These are phyloP conservation scores for Planococcus citri DNA, from an alignment of 1,140 invertebrate genomes.

Conservation along the genomic window DNA sequence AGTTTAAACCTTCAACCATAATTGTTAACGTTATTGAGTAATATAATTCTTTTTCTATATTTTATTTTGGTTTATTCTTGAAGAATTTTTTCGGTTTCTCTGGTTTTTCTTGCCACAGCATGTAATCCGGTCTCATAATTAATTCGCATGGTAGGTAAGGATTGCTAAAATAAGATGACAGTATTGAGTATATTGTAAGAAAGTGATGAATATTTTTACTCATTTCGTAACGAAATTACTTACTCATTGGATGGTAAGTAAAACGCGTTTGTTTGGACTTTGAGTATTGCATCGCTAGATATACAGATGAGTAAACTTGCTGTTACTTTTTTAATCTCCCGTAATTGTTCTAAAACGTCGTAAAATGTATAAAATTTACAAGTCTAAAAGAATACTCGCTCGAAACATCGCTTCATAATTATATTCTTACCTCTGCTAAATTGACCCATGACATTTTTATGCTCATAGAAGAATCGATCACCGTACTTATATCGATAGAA, in stretches of 20 bases:
- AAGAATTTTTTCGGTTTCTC: neutral
- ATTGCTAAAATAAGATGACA: neutral
- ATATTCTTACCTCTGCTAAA: neutral
- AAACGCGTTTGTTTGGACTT: neutral
- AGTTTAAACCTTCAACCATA: neutral
- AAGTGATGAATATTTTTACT: neutral
- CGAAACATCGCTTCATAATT: too few species aligned
- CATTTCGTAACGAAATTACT: neutral
- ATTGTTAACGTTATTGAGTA: neutral
- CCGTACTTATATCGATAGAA: constrained; percentile 58
- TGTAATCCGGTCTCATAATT: neutral
- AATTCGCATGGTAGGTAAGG: neutral
- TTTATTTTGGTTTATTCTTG: neutral
- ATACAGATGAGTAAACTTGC: neutral
- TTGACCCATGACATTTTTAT: neutral
- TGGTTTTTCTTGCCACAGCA: neutral
- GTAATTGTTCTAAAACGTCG: constrained; percentile 10
- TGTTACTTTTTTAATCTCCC: constrained; percentile 1
- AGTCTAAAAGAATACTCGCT: neutral
- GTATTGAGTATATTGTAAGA: too few species aligned
- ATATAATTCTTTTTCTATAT: neutral
- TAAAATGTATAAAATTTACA: neutral
- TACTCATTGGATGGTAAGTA: neutral
- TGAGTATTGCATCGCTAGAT: neutral
- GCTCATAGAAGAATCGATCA: constrained; percentile 64